Conservation (phyloP, 1,140 invertebrate species). For the Chelonus insularis region DNA sequence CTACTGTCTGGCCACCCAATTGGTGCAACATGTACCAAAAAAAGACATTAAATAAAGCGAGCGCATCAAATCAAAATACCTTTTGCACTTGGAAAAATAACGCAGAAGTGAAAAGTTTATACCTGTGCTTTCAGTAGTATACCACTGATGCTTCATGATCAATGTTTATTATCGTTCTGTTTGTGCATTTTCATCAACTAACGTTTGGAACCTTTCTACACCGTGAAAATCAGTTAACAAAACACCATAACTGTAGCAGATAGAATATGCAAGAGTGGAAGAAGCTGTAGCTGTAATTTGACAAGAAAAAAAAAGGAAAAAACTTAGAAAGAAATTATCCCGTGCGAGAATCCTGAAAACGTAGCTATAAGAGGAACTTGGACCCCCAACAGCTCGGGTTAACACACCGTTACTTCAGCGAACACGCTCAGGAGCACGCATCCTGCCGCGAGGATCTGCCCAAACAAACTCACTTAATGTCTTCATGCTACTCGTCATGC, state of each 20-base stretch:
- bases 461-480: conserved; percentile 25
- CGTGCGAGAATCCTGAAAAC: conserved; percentile 9
- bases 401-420: conserved; percentile 17
- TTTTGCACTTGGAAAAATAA: no score
- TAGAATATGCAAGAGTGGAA: background rate
- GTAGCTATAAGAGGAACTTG: background rate
- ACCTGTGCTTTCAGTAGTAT: background rate
- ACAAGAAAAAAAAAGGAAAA: background rate
- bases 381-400: conserved; percentile 22
- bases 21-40: no score
- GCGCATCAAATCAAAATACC: no score
- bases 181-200: conserved; percentile 1
- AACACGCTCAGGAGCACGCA: background rate
- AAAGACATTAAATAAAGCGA: no score
- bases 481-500: conserved; percentile 16
- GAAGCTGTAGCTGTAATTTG: background rate
- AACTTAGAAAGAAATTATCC: conserved; percentile 7
- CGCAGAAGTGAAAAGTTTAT: background rate
- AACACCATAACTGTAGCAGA: background rate
- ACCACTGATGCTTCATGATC: background rate
- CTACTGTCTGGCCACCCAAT: no score
- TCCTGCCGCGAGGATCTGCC: background rate
- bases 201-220: background rate
- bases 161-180: conserved; percentile 12
- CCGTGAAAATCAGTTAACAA: conserved; percentile 10